Evolutionary conservation across 2,113 vertebrate genomes (phyloP).

Genomic region (Neolamprologus longior): DNA sequence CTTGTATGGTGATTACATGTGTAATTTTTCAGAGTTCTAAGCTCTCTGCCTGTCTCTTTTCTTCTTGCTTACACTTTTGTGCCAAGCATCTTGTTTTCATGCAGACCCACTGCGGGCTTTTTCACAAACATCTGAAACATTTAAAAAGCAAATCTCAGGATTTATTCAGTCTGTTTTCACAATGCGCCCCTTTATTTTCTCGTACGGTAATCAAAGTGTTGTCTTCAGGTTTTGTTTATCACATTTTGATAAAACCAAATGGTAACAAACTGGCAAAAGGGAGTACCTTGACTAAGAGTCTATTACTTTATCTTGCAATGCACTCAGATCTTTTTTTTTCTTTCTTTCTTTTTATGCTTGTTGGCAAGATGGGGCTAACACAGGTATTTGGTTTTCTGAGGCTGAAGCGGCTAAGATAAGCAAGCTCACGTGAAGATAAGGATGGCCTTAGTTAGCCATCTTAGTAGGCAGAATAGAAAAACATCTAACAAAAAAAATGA

Average conservation of each 20-base stretch:
- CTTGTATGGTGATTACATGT: neutral
- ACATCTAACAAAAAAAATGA: neutral
- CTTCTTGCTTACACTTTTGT: neutral
- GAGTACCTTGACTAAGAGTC: neutral
- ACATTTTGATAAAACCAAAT: neutral
- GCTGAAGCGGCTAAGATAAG: neutral
- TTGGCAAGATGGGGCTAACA: neutral
- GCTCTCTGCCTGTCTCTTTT: neutral
- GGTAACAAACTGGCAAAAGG: neutral
- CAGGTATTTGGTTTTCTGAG: neutral
- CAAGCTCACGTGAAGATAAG: neutral
- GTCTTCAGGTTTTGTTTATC: neutral
- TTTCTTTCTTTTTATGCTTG: neutral
- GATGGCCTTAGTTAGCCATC: neutral
- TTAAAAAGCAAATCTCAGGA: neutral
- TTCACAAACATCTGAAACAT: neutral
- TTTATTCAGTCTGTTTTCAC: constrained; percentile 7
- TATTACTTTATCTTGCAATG: neutral
- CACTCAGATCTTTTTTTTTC: neutral
- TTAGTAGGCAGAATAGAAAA: neutral
- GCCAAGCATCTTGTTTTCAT: constrained; percentile 6
- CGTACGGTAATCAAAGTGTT: neutral
- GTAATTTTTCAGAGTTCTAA: neutral
- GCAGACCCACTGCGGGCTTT: constrained; percentile 9
- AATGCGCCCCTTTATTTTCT: neutral